These are phyloP conservation scores for Henricia sp. DNA, from an alignment of 53 echinoderm and acorn worm species.

Conservation along the genomic window DNA sequence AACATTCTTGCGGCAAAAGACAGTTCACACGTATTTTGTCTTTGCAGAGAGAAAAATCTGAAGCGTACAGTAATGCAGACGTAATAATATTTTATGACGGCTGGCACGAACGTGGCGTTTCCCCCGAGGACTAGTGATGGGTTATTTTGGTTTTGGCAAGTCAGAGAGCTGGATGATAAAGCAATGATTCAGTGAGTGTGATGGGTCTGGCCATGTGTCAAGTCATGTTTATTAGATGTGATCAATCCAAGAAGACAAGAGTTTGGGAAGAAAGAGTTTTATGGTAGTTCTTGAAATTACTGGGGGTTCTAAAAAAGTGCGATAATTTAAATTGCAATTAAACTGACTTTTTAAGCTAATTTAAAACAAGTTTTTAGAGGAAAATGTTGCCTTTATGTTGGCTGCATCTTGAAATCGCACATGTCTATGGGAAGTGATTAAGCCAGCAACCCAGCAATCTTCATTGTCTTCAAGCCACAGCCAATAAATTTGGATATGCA, in stretches of 20 bases:
- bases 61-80: not conserved
- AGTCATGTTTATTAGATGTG: constrained; percentile 37
- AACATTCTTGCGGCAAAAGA: constrained; percentile 40
- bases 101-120: not conserved
- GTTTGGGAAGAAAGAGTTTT: not conserved
- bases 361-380: not conserved
- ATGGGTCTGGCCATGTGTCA: constrained; percentile 33
- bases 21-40: constrained; percentile 11
- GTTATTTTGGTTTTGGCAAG: constrained; percentile 43
- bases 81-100: not conserved
- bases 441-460: too few species aligned
- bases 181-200: constrained; percentile 28
- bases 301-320: not conserved
- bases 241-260: constrained; percentile 2
- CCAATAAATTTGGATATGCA: too few species aligned
- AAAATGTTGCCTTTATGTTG: not conserved
- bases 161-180: constrained; percentile 17
- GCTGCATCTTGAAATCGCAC: not conserved
- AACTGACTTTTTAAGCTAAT: too few species aligned
- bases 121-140: not conserved
- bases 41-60: not conserved
- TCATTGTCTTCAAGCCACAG: too few species aligned
- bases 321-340: too few species aligned
- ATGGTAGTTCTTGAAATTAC: not conserved
- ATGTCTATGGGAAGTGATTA: too few species aligned